Evolutionary conservation across 2,888 invertebrate species (phyloP), one percentile per base, ranked within the genome.

Genomic region (Pyrrhia umbra): DNA sequence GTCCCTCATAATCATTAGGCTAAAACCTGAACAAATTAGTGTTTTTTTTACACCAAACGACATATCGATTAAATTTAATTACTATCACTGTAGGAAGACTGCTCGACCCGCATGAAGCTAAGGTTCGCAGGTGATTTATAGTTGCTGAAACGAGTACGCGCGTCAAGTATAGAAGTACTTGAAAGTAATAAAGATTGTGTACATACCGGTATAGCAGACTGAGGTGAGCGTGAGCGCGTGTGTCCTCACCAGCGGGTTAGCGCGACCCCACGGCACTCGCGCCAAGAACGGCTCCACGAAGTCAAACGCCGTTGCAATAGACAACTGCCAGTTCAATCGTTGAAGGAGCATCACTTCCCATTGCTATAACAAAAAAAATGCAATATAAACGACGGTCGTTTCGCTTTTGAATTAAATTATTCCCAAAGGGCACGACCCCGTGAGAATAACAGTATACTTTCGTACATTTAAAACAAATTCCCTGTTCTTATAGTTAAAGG

Each of bases 311-410:
- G 98, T 98, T 56, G 97, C 96, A 25, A 97, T 96, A 27, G 96
- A 96, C 77, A 97, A 94, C 91, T 98, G 97, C 98, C 98, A 98
- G 86, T 97, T 96, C 74, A 98, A 91, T 86, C 96, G 96, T 73
- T 96, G 96, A 75, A 98, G 94, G 37, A 98, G 95, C 89, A 97
- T 92, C 80, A 97, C 92, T 92, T 98, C 98, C 97, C 97, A 97
- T 89, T 96, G 96, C 98, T 98, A 95, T 73, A 92, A 93, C 84
- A 91, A 92, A 83, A 74, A 74, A 75, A 79, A 78, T 49, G 65
- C 70, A 62, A 64, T 56, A 43, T 68, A 68, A 78, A 68, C 63
- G 61, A 68, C 52, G 42, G 65, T 64, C 59, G 64, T 69, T 74
- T 75, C 66, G 54, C 69, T 55, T 78, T 80, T 77, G 64, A 79